Base-by-base conservation (phyloP, 1,140 invertebrate genomes). In the Globodera ellingtonae region DNA sequence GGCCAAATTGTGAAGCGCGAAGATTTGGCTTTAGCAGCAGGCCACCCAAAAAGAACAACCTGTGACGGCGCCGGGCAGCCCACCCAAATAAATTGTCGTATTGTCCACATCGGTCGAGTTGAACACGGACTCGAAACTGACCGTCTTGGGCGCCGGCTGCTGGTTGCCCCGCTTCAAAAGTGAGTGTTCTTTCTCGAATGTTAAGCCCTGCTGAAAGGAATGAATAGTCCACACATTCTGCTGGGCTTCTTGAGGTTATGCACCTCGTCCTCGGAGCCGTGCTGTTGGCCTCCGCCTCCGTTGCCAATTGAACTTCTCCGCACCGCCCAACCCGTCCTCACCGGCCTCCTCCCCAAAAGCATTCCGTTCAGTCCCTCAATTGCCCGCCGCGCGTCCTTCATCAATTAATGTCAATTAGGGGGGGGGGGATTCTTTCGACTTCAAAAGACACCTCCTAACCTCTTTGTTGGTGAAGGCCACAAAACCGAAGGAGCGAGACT, bases 401-500 rank as follows among this genome's bases (percentile, higher is more conserved):
- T 59, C 8, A 21, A 35, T 79, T 35, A 35, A 35, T 35, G 35
- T 35, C 35, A 35, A 35, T 35, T 35, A 35, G 35, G 2, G 35
- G 35, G 35, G 35, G n/a, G n/a, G n/a, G n/a, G n/a, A 35, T 35
- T 35, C 35, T 35, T 35, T 35, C 2, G 35, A 72, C 50, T 3
- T 4, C 79, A 24, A 59, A 13, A 10, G 59, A 46, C 35, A 92
- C 94, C 1, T 35, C 35, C 35, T 93, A 92, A 97, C 95, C 91
- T 94, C 93, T 93, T 98, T 98, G 91, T 97, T 98, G 83, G 98
- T 93, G 91, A 98, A 99, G n/a, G 96, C 98, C 18, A 99, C 97
- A 91, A 99, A 99, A 67, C 97, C 97, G 92, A 98, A 99, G 85
- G 97, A 97, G 91, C 98, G 98, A 74, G 97, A 98, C 92, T 98